Percentiles rank a stretch among this genome's conserved stretches.
These are phyloP conservation scores for Vespertilio murinus DNA, from an alignment of 2,797 vertebrate genomes.

Conservation along the genomic window DNA sequence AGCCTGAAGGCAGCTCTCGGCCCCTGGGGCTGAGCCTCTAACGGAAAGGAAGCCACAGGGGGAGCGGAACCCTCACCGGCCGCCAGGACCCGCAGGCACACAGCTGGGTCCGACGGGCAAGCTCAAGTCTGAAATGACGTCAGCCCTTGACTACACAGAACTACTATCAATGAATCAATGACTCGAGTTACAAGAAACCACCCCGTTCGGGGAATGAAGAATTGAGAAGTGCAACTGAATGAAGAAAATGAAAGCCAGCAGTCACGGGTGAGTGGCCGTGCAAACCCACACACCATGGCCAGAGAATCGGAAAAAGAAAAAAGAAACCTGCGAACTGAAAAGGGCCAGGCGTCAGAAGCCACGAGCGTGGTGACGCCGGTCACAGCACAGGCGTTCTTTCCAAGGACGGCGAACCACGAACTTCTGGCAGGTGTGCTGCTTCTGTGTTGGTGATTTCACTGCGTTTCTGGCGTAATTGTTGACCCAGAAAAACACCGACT, in stretches of 20 bases:
- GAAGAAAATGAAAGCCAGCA: constrained; percentile 38
- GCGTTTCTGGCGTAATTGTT: neutral
- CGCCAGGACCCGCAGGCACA: neutral
- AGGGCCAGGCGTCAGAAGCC: neutral
- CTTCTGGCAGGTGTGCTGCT: neutral
- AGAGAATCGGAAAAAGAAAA: neutral
- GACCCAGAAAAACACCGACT: neutral
- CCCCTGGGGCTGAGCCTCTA: neutral
- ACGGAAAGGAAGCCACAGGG: constrained; percentile 32
- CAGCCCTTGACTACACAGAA: constrained; percentile 55
- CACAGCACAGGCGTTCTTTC: neutral
- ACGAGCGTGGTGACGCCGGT: rapidly evolving
- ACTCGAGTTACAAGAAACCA: constrained; percentile 71
- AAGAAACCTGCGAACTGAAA: neutral
- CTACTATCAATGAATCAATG: constrained; percentile 65
- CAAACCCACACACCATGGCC: neutral
- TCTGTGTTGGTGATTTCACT: neutral
- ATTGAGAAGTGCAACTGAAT: constrained; percentile 16
- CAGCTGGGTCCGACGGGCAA: constrained; percentile 57
- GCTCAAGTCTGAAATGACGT: constrained; percentile 48
- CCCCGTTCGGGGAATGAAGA: constrained; percentile 67
- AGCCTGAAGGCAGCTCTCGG: neutral
- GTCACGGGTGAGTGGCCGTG: neutral
- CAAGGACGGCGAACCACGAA: neutral
- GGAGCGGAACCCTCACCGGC: neutral